These are phyloP conservation scores for Ophiodon elongatus DNA, from an alignment of 2,113 vertebrate species.

Conservation along the genomic window DNA sequence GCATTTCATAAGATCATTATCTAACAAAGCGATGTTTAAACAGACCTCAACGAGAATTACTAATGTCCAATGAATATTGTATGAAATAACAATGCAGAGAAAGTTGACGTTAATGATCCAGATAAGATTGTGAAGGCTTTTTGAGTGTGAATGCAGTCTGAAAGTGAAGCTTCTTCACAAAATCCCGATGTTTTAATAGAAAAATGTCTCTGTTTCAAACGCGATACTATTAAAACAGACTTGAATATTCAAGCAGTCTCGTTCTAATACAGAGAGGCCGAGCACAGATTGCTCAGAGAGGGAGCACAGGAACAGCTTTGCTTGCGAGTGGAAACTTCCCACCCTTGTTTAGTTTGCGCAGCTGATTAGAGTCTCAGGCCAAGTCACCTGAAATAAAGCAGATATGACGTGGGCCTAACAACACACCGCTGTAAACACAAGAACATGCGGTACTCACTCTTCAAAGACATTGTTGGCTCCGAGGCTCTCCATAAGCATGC, in stretches of 20 bases:
- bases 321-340: slow-evolving; percentile 36
- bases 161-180: background rate
- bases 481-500: slow-evolving; percentile 89
- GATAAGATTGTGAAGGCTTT: background rate
- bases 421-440: background rate
- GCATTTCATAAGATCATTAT: slow-evolving; percentile 22
- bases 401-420: background rate
- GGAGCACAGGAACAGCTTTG: background rate
- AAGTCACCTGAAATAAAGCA: slow-evolving; percentile 5
- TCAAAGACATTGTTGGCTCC: slow-evolving; percentile 89
- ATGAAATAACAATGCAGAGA: background rate
- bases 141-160: background rate
- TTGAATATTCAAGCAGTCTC: background rate
- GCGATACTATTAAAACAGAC: background rate
- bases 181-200: background rate
- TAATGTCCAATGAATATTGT: background rate
- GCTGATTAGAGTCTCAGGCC: slow-evolving; percentile 36
- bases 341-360: slow-evolving; percentile 45
- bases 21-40: background rate
- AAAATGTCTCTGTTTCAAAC: background rate
- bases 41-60: background rate
- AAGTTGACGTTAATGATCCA: background rate
- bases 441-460: slow-evolving; percentile 86
- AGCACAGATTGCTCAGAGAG: background rate
- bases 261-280: background rate